These are phyloP conservation scores for Porites lobata DNA, from an alignment of 92 coral and sea anemone genomes.

Conservation along the genomic window DNA sequence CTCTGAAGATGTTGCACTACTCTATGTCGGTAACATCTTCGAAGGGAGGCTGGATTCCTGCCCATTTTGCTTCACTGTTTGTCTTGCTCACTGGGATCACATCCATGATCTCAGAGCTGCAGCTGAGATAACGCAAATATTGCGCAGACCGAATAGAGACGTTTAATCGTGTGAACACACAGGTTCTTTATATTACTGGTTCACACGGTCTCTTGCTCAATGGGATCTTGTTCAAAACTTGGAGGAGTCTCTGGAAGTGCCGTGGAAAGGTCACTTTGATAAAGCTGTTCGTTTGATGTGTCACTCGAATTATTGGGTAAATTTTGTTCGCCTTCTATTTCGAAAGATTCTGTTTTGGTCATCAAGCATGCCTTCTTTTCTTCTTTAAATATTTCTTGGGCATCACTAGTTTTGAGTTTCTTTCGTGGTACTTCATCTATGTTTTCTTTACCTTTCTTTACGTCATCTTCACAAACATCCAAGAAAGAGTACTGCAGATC, in stretches of 20 bases:
- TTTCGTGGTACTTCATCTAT: slow-evolving; percentile 10
- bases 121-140: too few species aligned
- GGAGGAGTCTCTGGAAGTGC: slow-evolving; percentile 56
- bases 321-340: not conserved
- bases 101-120: too few species aligned
- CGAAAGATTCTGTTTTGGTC: slow-evolving; percentile 1
- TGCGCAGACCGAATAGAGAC: not conserved
- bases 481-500: slow-evolving; percentile 57
- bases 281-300: not conserved
- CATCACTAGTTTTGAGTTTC: slow-evolving; percentile 13
- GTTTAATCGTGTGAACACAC: not conserved
- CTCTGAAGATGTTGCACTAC: too few species aligned
- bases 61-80: too few species aligned
- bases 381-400: not conserved
- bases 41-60: too few species aligned
- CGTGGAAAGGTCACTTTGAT: slow-evolving; percentile 1
- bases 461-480: slow-evolving; percentile 2
- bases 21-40: too few species aligned
- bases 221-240: slow-evolving; percentile 37
- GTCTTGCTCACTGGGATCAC: too few species aligned
- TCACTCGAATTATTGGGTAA: not conserved
- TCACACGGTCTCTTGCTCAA: not conserved
- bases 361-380: not conserved
- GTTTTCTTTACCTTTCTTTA: not conserved
- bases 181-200: not conserved